Evolutionary conservation across 2,888 invertebrate genomes (phyloP).

Genomic region (Sminthurinus aureus): DNA sequence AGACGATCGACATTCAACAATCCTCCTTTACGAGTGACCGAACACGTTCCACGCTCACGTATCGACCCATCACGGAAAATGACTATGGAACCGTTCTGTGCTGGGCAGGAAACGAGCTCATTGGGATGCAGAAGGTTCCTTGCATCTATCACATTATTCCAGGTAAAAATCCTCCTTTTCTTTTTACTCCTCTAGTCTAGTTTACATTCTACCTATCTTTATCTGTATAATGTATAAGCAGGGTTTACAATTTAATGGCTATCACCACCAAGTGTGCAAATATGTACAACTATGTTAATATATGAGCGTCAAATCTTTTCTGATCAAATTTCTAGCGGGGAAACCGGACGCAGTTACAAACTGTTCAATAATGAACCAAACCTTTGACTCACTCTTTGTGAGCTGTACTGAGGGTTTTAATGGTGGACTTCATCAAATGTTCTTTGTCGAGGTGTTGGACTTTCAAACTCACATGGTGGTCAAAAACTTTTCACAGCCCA

Average conservation of each 20-base stretch:
- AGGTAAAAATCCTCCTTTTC: neutral
- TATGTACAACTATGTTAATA: no score
- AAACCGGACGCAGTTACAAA: constrained; percentile 77
- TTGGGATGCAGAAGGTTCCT: constrained; percentile 74
- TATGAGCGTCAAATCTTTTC: no score
- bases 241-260: no score
- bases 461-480: constrained; percentile 59
- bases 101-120: constrained; percentile 76
- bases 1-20: constrained; percentile 73
- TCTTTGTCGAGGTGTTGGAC: constrained; percentile 70
- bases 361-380: constrained; percentile 78
- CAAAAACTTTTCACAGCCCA: constrained; percentile 64
- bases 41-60: constrained; percentile 72
- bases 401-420: constrained; percentile 80
- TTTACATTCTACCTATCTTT: no score
- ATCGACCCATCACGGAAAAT: constrained; percentile 75
- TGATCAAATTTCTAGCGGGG: constrained; percentile 68
- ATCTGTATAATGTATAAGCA: no score
- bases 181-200: neutral
- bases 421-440: constrained; percentile 77
- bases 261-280: no score
- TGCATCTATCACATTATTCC: constrained; percentile 78
- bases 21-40: constrained; percentile 71
- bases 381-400: constrained; percentile 74
- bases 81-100: constrained; percentile 79